Base-by-base conservation (phyloP, 92 coral and sea anemone species). In the Epizoanthus fatuus region DNA sequence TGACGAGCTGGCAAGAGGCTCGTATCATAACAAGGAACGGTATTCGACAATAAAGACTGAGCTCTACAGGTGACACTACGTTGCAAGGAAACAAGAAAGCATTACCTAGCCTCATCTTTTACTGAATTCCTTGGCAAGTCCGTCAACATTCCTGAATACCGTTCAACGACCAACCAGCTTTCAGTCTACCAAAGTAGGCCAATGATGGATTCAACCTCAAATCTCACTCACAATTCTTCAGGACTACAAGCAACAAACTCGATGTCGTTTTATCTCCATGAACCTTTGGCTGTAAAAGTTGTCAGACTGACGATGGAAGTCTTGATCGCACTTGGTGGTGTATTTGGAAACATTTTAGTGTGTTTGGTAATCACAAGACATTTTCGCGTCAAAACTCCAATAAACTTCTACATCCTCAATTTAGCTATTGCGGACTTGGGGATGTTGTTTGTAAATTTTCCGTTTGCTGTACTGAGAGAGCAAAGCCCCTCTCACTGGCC, bases 341-440 rank as follows among this genome's bases (percentile, higher is more conserved):
- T 95, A 38, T 39, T 91, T 5, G 96, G 99, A 2, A 97, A 95
- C 60, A 57, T 81, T 8, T 40, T 91, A 79, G 99, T 97, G 13
- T 70, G 86, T 35, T 52, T 93, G 4, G 83, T 92, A 11, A 86
- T 93, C 13, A 76, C 86, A n/a, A 81, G 90, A 16, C 93, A 89
- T 47, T 62, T 86, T 13, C 91, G 69, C 35, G 83, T 85, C 85
- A 91, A 86, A 44, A 80, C 93, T 17, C 91, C 91, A 5, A 81
- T 92, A 44, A 79, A 88, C 56, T 87, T 63, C 13, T 94, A 86
- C 91, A 95, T 95, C 32, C 67, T 85, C 22, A 97, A 95, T 62
- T 86, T 97, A 45, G 99, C 99, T 13, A 49, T 97, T 11, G 98
- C 99, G 8, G 99, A 97, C 69, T 84, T 95, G 62, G 97, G 97